Base-by-base conservation (phyloP, 2,888 invertebrate species). In the Xestia c-nigrum region DNA sequence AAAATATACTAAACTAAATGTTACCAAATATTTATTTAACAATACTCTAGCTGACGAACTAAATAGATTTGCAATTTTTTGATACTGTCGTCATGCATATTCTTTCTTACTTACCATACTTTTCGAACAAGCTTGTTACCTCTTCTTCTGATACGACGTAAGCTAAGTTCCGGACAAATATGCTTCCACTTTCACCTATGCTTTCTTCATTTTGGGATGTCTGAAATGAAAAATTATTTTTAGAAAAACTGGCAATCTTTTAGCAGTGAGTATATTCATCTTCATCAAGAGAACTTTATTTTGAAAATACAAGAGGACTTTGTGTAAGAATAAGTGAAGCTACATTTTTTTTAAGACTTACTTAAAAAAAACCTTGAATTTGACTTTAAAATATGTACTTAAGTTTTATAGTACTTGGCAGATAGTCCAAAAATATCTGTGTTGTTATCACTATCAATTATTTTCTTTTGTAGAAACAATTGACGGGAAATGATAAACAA, bases 101-200 rank as follows among this genome's bases (percentile, higher is more conserved):
- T 31, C 31, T 31, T 31, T 31, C 31, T 31, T 76, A 88, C 92
- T 90, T 94, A 98, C 98, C 99, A 97, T 97, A 99, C 94, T 98
- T 97, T 91, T 98, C 97, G 96, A 99, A 99, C 0, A 99, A 91
- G 82, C 97, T 95, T 87, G 98, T 98, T 57, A 99, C 92, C 90
- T 87, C 87, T 73, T 81, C 87, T 24, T 87, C 87, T 12, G 87
- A 81, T 1, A 86, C 77, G 3, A 87, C 82, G 16, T 87, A 87
- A 10, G 87, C 69, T 77, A 87, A 74, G 71, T 87, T 87, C 16
- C 87, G 63, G 38, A 87, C 84, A 61, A 87, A 87, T 78, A 87
- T 87, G 43, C 87, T 85, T n/a, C 87, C 87, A 78, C 87, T 87
- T 63, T 99, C 99, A 0, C 98, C 98, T 80, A 99, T 98, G 84